phyloP scores from a whole-genome alignment of 2,888 invertebrate genomes.

The Agriopis aurantiaria region DNA sequence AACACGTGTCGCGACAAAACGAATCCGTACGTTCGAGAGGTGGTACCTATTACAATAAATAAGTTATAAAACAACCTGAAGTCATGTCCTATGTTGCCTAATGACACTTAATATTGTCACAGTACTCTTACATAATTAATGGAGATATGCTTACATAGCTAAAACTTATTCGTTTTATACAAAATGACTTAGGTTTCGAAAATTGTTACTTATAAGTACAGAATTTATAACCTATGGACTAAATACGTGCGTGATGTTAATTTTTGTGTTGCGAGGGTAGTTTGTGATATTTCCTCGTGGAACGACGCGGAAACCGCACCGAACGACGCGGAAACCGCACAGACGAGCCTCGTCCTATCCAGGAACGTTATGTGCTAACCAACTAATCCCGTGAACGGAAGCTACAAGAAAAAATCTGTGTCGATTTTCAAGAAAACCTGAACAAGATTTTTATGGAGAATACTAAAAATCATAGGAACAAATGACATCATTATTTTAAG shows the following conservation, averaged over 20 bases:
- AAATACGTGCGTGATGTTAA: slow-evolving; percentile 78
- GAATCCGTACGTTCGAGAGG: slow-evolving; percentile 55
- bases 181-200: slow-evolving; percentile 87
- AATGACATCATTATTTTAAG: slow-evolving; percentile 74
- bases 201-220: slow-evolving; percentile 86
- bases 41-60: slow-evolving; percentile 78
- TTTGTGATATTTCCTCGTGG: slow-evolving; percentile 52
- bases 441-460: slow-evolving; percentile 79
- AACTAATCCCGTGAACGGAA: slow-evolving; percentile 68
- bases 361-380: slow-evolving; percentile 73
- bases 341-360: slow-evolving; percentile 56
- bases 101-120: slow-evolving; percentile 77
- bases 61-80: slow-evolving; percentile 77
- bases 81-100: slow-evolving; percentile 79
- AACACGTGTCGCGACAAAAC: slow-evolving; percentile 54
- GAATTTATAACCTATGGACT: slow-evolving; percentile 78
- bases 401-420: slow-evolving; percentile 73
- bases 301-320: slow-evolving; percentile 48
- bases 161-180: slow-evolving; percentile 84
- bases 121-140: slow-evolving; percentile 79
- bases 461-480: slow-evolving; percentile 84
- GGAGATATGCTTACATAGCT: slow-evolving; percentile 83
- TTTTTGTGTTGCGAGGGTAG: slow-evolving; percentile 60
- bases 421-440: slow-evolving; percentile 84
- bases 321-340: slow-evolving; percentile 46